Conservation (phyloP, 2,888 invertebrate genomes). For the Biston stratarius region DNA sequence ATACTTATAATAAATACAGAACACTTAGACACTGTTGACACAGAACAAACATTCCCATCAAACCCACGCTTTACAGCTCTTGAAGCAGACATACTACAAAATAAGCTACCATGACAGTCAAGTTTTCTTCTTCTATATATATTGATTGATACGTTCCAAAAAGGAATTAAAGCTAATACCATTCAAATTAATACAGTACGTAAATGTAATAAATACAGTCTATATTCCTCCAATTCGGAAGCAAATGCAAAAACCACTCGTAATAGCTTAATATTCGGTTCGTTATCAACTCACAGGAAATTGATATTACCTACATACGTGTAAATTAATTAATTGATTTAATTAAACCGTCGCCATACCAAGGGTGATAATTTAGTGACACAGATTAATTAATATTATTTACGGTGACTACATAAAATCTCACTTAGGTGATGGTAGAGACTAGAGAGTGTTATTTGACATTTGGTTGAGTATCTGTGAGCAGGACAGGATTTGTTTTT, state of each 20-base stretch:
- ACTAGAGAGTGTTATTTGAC: not conserved
- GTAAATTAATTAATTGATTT: slow-evolving; percentile 44
- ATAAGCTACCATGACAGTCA: too few species aligned
- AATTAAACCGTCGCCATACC: slow-evolving; percentile 43
- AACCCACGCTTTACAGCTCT: too few species aligned
- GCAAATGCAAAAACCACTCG: not conserved
- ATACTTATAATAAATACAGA: too few species aligned
- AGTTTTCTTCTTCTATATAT: too few species aligned
- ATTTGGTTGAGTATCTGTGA: not conserved
- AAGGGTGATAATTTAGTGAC: slow-evolving; percentile 39
- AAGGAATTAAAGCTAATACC: not conserved
- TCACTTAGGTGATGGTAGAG: slow-evolving; percentile 39
- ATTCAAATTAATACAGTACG: not conserved
- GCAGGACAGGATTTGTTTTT: too few species aligned
- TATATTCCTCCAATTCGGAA: not conserved
- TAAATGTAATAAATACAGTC: not conserved
- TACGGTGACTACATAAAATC: slow-evolving; percentile 42
- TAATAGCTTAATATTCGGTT: slow-evolving; percentile 18
- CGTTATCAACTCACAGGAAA: slow-evolving; percentile 32
- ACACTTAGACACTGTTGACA: too few species aligned
- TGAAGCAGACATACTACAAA: too few species aligned
- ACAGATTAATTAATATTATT: slow-evolving; percentile 1
- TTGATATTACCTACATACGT: slow-evolving; percentile 38
- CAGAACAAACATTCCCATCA: too few species aligned
- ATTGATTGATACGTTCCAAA: not conserved